A percentile compares a stretch with the other conserved stretches of the same genome.
These are phyloP conservation scores for Silurus glanis DNA, from an alignment of 2,113 vertebrate species.

Conservation along the genomic window DNA sequence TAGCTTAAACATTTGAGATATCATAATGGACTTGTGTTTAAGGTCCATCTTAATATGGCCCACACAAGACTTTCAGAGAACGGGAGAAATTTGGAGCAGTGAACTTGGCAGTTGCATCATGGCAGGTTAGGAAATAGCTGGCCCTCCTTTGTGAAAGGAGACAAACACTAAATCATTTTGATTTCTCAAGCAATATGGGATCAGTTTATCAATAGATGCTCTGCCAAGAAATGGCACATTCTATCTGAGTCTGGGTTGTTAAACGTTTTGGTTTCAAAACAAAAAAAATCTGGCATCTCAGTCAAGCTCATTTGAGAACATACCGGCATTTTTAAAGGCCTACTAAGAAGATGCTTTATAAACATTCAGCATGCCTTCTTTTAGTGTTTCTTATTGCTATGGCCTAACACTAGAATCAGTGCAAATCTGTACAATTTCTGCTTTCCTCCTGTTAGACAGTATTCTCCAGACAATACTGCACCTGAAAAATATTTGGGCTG, in stretches of 20 bases:
- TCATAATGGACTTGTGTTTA: background rate
- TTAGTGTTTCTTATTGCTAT: background rate
- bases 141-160: background rate
- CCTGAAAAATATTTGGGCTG: conserved; percentile 34
- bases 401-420: background rate
- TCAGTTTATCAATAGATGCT: conserved; percentile 1
- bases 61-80: background rate
- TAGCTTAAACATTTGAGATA: background rate
- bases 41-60: background rate
- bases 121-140: background rate
- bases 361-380: background rate
- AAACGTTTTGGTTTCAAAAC: background rate
- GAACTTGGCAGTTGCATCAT: background rate
- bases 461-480: conserved; percentile 8
- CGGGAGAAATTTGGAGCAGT: background rate
- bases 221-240: background rate
- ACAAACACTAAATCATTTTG: conserved; percentile 17
- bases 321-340: background rate
- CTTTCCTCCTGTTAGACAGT: conserved; percentile 12
- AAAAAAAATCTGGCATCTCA: background rate
- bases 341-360: background rate
- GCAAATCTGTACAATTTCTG: conserved; percentile 4
- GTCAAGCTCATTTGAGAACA: background rate
- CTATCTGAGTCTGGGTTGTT: background rate
- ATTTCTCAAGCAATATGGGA: background rate